Evolutionary conservation across 1,140 invertebrate genomes (phyloP).

Genomic region (Leptoteleia sp.): DNA sequence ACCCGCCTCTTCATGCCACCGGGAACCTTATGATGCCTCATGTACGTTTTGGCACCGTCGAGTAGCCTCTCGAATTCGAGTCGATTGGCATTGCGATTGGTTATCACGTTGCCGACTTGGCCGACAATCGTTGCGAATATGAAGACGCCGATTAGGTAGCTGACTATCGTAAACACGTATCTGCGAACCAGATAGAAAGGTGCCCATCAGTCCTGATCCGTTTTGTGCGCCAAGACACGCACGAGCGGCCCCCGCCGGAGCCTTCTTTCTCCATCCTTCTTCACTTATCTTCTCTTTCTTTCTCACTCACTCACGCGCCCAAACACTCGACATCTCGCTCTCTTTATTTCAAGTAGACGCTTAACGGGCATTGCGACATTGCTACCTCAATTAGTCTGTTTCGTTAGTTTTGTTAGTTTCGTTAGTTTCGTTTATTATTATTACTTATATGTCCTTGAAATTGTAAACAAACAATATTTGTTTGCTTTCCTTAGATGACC

Average conservation of each 20-base stretch:
- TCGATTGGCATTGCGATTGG: conserved; percentile 97
- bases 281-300: conserved; percentile 43
- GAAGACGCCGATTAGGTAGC: conserved; percentile 98
- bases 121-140: conserved; percentile 99
- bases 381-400: too few species aligned
- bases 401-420: too few species aligned
- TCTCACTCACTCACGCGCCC: conserved; percentile 19
- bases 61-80: conserved; percentile 96
- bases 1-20: conserved; percentile 96
- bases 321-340: neutral
- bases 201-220: conserved; percentile 72
- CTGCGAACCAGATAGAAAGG: conserved; percentile 83
- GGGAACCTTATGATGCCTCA: conserved; percentile 98
- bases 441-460: too few species aligned
- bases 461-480: too few species aligned
- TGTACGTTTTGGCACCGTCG: conserved; percentile 97
- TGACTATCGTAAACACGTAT: conserved; percentile 97
- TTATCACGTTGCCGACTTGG: conserved; percentile 98
- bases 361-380: neutral
- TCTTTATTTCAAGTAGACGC: conserved; percentile 13
- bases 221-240: conserved; percentile 61
- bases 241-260: conserved; percentile 80
- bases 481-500: too few species aligned
- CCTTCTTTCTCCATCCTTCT: conserved; percentile 74
- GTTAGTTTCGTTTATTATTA: too few species aligned